Conservation (phyloP, 1,140 invertebrate genomes). For the Drosophila quadrilineata region DNA sequence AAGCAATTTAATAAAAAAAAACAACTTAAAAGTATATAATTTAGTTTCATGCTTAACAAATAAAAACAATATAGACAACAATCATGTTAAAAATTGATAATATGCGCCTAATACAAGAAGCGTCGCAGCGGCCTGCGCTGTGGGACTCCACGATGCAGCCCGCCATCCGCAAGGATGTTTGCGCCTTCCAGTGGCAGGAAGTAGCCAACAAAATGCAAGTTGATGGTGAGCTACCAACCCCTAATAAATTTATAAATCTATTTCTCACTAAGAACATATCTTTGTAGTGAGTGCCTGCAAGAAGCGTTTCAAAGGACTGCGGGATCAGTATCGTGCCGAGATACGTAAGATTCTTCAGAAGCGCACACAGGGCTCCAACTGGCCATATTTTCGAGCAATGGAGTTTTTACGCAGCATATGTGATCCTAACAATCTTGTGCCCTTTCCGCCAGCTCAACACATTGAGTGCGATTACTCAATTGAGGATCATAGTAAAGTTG, state of each 20-base stretch:
- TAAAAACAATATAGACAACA: neutral
- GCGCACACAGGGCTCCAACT: constrained; percentile 28
- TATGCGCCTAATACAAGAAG: constrained; percentile 51
- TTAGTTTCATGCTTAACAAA: too few relatives aligned
- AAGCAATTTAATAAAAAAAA: too few relatives aligned
- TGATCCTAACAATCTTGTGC: constrained; percentile 38
- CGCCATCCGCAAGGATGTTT: constrained; percentile 41
- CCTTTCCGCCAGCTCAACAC: constrained; percentile 30
- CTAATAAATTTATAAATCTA: neutral
- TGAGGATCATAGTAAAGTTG: constrained; percentile 6
- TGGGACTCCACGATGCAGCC: constrained; percentile 54
- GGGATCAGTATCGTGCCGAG: constrained; percentile 56
- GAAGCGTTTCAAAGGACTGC: constrained; percentile 56
- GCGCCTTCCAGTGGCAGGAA: constrained; percentile 33
- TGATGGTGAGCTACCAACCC: constrained; percentile 35
- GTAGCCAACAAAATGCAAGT: constrained; percentile 40
- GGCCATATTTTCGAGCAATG: constrained; percentile 50
- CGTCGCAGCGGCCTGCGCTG: constrained; percentile 38
- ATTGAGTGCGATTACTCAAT: neutral
- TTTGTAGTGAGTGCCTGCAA: constrained; percentile 38
- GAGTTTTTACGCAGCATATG: constrained; percentile 63
- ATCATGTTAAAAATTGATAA: constrained; percentile 61
- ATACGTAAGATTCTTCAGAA: constrained; percentile 59
- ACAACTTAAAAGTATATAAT: too few relatives aligned
- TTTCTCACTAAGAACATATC: neutral